Conservation (phyloP, 2,113 vertebrate genomes). For the Bos indicus region DNA sequence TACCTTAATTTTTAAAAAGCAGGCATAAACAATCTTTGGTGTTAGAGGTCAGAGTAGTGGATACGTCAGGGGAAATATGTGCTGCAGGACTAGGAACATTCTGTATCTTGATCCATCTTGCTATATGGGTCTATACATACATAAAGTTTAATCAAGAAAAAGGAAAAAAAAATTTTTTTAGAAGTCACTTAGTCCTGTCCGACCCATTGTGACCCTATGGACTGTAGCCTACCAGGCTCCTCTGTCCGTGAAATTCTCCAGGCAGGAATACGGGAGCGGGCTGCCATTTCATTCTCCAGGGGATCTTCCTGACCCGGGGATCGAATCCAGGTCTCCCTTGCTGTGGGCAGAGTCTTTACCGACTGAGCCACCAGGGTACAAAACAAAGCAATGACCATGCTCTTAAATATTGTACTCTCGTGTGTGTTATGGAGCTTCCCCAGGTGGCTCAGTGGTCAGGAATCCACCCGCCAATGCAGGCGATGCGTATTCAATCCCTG, state of each 20-base stretch:
- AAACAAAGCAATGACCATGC: not conserved
- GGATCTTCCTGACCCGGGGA: not conserved
- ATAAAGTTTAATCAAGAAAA: not conserved
- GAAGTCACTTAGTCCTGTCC: not conserved
- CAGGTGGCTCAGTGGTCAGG: not conserved
- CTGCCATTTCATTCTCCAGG: not conserved
- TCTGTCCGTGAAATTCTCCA: not conserved
- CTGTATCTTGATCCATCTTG: not conserved
- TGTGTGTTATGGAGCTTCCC: not conserved
- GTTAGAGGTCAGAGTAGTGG: not conserved
- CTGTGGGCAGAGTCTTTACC: not conserved
- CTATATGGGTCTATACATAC: no score
- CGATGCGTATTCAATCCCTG: not conserved
- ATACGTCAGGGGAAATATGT: not conserved
- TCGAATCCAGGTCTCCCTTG: rapidly evolving
- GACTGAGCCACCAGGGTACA: not conserved
- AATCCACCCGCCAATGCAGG: not conserved
- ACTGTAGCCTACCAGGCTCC: not conserved
- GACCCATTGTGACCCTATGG: not conserved
- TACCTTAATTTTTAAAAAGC: not conserved
- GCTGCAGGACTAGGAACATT: not conserved
- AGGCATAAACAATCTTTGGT: not conserved
- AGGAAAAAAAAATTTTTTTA: not conserved
- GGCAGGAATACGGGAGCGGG: not conserved
- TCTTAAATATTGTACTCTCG: not conserved